These are phyloP conservation scores for Napeogenes inachia DNA, from an alignment of 2,888 invertebrate species.

Conservation along the genomic window DNA sequence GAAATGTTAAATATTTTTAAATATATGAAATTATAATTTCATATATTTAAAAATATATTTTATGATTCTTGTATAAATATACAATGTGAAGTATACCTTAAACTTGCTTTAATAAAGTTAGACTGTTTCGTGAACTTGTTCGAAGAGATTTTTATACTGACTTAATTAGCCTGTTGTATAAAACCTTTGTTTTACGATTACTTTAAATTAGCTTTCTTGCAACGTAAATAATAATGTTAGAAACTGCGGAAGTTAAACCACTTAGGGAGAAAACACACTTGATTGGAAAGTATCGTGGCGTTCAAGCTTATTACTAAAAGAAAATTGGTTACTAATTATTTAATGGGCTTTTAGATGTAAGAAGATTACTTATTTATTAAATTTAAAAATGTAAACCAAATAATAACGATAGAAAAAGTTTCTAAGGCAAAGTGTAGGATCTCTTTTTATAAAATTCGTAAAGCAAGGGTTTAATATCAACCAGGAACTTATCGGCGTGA, in stretches of 20 bases:
- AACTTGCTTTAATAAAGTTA: not conserved
- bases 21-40: too few species aligned
- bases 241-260: constrained; percentile 13
- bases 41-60: too few species aligned
- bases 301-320: too few species aligned
- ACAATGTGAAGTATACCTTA: not conserved
- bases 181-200: constrained; percentile 10
- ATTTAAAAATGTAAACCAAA: not conserved
- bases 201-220: constrained; percentile 53
- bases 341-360: too few species aligned
- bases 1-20: too few species aligned
- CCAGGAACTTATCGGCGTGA: constrained; percentile 43
- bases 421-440: constrained; percentile 13
- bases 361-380: too few species aligned
- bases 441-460: constrained; percentile 15
- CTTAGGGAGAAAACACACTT: constrained; percentile 14
- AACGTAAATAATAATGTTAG: constrained; percentile 43
- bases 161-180: not conserved
- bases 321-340: too few species aligned
- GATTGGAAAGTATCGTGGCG: not conserved
- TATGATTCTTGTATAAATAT: too few species aligned
- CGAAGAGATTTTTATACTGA: not conserved
- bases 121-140: not conserved
- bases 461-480: constrained; percentile 48
- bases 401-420: not conserved